Conservation (phyloP, 2,797 vertebrate species). For the Calcarius lapponicus region DNA sequence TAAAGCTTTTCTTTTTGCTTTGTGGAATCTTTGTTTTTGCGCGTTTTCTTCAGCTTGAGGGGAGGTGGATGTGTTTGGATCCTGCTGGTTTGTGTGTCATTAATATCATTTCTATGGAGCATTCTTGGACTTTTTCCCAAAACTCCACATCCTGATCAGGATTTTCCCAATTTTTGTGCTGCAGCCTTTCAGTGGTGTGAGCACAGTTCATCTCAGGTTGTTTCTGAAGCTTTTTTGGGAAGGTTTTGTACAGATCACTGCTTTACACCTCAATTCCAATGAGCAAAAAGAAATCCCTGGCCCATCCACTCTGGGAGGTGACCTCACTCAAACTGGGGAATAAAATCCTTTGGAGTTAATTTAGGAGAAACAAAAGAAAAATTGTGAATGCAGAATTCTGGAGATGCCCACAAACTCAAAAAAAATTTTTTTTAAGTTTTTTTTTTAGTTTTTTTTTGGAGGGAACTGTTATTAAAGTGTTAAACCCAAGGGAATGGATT, state of each 20-base stretch:
- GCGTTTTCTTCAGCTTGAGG: neutral
- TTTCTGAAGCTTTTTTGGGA: neutral
- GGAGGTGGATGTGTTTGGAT: neutral
- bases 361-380: neutral
- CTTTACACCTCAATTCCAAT: neutral
- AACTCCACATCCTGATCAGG: neutral
- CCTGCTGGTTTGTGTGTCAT: neutral
- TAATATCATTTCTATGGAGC: neutral
- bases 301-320: no score
- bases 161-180: neutral
- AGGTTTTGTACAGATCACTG: accelerated
- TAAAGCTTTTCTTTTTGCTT: neutral
- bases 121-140: neutral
- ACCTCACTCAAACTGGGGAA: neutral
- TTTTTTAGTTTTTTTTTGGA: neutral
- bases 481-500: neutral
- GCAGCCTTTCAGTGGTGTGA: neutral
- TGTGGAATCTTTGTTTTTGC: neutral
- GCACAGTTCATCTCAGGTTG: neutral
- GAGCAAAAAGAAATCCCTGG: neutral
- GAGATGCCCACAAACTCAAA: neutral
- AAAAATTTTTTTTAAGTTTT: no score
- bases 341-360: neutral
- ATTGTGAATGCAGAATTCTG: neutral
- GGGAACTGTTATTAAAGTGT: neutral